phyloP scores from a whole-genome alignment of 2,113 vertebrate species.

The Rhynchopsitta pachyrhyncha region DNA sequence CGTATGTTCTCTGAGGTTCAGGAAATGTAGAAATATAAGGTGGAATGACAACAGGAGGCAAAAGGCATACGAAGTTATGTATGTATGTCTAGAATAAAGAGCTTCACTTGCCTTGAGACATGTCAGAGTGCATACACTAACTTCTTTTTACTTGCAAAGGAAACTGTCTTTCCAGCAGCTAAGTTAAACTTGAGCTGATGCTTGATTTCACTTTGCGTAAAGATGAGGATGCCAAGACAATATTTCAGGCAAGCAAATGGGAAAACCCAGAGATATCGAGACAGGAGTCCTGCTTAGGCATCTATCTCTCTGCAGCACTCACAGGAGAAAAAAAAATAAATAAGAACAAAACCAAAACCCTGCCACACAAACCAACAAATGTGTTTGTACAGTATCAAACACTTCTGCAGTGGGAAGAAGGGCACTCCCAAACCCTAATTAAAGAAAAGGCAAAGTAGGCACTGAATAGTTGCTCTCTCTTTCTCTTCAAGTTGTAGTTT shows the following conservation, averaged over 20 bases:
- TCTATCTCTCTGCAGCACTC: neutral
- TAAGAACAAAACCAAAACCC: neutral
- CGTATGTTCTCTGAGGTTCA: neutral
- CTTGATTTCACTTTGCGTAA: neutral
- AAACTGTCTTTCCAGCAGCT: constrained; percentile 1
- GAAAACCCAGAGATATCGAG: neutral
- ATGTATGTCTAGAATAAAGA: constrained; percentile 10
- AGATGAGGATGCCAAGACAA: neutral
- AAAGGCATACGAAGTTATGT: neutral
- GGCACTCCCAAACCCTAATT: neutral
- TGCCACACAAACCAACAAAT: neutral
- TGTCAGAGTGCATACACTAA: neutral
- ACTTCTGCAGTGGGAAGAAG: neutral
- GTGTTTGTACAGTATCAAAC: neutral
- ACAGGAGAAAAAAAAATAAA: neutral
- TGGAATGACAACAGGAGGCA: neutral
- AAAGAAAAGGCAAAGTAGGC: neutral
- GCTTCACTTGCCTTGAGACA: neutral
- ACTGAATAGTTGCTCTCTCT: neutral
- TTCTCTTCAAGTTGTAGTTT: neutral
- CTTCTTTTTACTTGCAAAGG: constrained; percentile 35
- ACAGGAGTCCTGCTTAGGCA: neutral
- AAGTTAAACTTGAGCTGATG: neutral
- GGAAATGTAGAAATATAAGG: neutral
- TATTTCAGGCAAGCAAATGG: neutral